Base-by-base conservation (phyloP, 2,113 vertebrate genomes). In the Upupa epops region DNA sequence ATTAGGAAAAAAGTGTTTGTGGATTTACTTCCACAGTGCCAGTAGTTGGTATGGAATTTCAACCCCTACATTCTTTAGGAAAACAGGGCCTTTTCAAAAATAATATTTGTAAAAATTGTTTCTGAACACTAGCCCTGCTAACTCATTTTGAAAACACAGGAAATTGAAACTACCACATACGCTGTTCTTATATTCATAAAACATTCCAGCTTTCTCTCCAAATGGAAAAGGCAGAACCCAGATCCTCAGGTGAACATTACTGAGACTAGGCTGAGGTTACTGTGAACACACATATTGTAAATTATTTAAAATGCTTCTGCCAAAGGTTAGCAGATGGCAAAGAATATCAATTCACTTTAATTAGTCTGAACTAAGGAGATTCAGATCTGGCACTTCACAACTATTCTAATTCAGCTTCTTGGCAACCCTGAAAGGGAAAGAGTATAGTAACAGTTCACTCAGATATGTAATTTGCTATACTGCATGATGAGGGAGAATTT, bases 291-390 rank as follows among this genome's bases (percentile, higher is more conserved):
- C 42, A 51, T 77, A 70, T 59, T 88, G 37, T 89, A 94, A 94
- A 91, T 94, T 80, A 91, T 91, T 94, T 86, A 77, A 92, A 91
- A 68, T 40, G 34, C 10, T 86, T 66, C 75, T 92, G 91, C 60
- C 64, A 88, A 69, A 83, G 60, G 69, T 71, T 77, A 91, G n/a
- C 60, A 89, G 66, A 34, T 63, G 79, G 82, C 58, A 87, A 89
- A 79, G 36, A 89, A 49, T 80, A 83, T 69, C 13, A 80, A 71
- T 89, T 87, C 46, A 7, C 1, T 88, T 83, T 71, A 88, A 86
- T 56, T 86, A 80, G n/a, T 48, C 70, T 71, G 74, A 94, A 74
- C 18, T 3, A 64, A 91, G 51, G 56, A 76, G 85, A 56, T 51
- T 90, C n/a, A 68, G 40, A 81, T 37, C 58, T 26, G 59, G 36